Base-by-base conservation (phyloP, 2,797 vertebrate species). In the Antennarius maculatus region DNA sequence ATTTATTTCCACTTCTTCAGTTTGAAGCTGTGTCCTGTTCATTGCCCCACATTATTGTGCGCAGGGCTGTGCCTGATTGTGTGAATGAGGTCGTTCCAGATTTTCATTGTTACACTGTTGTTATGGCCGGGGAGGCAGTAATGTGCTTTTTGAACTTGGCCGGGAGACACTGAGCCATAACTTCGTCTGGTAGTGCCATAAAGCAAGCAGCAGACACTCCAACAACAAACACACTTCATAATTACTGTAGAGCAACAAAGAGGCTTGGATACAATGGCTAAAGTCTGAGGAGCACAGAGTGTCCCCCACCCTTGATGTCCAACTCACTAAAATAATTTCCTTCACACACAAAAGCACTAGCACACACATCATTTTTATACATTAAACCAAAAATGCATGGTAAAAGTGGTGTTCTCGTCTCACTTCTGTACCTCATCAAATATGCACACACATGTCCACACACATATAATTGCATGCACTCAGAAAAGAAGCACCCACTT, bases 201-300 rank as follows among this genome's bases (percentile, higher is more conserved):
- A 81, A 75, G 66, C 46, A 42, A 79, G 64, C 64, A 3, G 52
- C 66, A 45, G 58, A 72, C 58, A 43, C 66, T 71, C 61, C 53
- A 74, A 83, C 64, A 84, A 90, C 76, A 89, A 90, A 85, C 74
- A 76, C 49, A 50, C 50, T 57, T 76, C 66, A 77, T 80, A 81
- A 88, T 88, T 86, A 81, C 73, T 74, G 50, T 3, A 41, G 28
- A 54, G 80, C 68, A 85, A 88, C 87, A 91, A 89, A 91, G 74
- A 70, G 55, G 64, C 69, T 48, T 64, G 57, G 67, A 83, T 61
- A 91, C 86, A 92, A 90, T 91, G 69, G 86, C 23, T 23, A 41
- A 72, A 73, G 80, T 85, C 78, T 64, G 57, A 71, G 66, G 62
- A 87, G 71, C 67, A 72, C 50, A 72, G 23, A 56, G 55, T 45